Evolutionary conservation across 2,113 vertebrate genomes (phyloP), one percentile per base, ranked within the genome.

Genomic region (Fulica atra): DNA sequence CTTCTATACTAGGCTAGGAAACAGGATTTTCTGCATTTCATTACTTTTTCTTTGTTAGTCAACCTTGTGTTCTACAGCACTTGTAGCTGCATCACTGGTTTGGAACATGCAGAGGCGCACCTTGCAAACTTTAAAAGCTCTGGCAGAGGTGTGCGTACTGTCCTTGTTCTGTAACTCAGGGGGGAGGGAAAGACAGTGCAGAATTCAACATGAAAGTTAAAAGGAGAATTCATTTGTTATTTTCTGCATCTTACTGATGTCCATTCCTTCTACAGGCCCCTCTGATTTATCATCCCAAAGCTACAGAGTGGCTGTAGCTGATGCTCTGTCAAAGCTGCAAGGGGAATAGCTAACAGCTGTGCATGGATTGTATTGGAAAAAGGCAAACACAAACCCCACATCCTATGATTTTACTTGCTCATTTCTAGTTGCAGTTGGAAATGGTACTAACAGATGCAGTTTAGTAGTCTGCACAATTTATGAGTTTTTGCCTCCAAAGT

Each of bases 331-430:
- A 79, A 87, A 92, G 73, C 25, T 91, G 36, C 61, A 68, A 79
- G 72, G 65, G 56, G 87, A 96, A 95, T 95, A 91, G 61, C 86
- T 97, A 95, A 87, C 94, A 95, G 84, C 87, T 97, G 89, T 79
- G 65, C 25, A 31, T 73, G 57, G 38, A 50, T 53, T 86, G 29
- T 85, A 36, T 46, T 91, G 61, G 61, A 44, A 84, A 86, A 4
- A 53, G 16, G 12, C 14, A 15, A 53, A 51, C 50, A 87, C 81
- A 90, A 70, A 4, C 0, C 1, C 7, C 15, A 24, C 57, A 69
- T 79, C 16, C 38, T 79, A 64, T 68, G 50, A 48, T 81, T 86
- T 92, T 53, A 60, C 73, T 86, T 89, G 44, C 85, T 83, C 16
- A 25, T 83, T 91, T 90, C 76, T 83, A 81, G 57, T 44, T 88